A percentile compares a stretch with the other conserved stretches of the same genome.
Conservation (phyloP, 2,888 invertebrate species). For the Xanthostigma xanthostigma region DNA sequence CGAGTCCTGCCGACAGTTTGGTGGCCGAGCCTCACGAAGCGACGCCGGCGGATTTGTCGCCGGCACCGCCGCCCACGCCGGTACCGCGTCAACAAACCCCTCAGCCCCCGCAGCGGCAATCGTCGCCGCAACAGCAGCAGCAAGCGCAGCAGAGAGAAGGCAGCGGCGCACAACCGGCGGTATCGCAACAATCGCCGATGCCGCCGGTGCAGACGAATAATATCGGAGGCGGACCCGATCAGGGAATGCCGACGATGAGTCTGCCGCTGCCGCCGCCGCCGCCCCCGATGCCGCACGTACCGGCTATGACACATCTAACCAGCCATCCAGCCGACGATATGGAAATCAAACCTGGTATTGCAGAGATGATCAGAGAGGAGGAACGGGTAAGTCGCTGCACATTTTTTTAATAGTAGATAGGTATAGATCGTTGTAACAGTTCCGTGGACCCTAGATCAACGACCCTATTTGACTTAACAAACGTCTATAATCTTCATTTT, state of each 20-base stretch:
- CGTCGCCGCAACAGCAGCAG: conserved; percentile 26
- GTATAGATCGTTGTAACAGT: neutral
- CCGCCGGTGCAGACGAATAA: conserved; percentile 24
- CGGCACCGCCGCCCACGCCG: conserved; percentile 25
- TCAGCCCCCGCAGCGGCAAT: conserved; percentile 20
- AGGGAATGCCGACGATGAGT: conserved; percentile 30
- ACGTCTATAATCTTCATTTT: too few species aligned
- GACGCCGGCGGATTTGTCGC: conserved; percentile 24
- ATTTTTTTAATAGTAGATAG: conserved; percentile 3
- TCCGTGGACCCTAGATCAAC: too few species aligned
- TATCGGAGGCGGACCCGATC: conserved; percentile 27
- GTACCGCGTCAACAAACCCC: conserved; percentile 18
- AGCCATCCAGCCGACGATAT: conserved; percentile 52
- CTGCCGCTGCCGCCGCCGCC: conserved; percentile 25
- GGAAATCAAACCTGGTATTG: conserved; percentile 88
- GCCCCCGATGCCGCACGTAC: conserved; percentile 16
- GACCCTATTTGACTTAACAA: too few species aligned
- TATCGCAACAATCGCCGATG: conserved; percentile 26
- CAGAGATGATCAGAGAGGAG: conserved; percentile 93
- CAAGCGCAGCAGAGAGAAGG: conserved; percentile 27
- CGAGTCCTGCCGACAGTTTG: neutral
- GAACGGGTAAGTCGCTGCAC: conserved; percentile 74
- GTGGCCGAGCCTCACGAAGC: neutral
- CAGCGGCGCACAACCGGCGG: conserved; percentile 32
- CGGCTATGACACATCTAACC: conserved; percentile 14